A percentile compares a stretch with the other conserved stretches of the same genome.
phyloP scores from a whole-genome alignment of 2,113 vertebrate species.

The Lepisosteus oculatus region DNA sequence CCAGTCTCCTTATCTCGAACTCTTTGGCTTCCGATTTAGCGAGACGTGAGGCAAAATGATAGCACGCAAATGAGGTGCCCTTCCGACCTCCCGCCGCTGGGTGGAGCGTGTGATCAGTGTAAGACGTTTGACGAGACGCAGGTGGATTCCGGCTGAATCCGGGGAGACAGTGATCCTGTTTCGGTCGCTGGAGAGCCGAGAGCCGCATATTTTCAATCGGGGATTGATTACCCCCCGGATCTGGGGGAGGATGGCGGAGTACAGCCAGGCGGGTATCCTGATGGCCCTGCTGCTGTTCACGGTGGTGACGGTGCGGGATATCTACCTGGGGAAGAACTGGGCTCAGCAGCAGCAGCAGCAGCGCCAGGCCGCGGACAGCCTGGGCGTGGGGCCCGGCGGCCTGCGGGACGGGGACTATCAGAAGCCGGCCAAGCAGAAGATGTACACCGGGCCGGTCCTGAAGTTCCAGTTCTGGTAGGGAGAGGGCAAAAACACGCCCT shows the following conservation, averaged over 20 bases:
- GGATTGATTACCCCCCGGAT: too few relatives aligned
- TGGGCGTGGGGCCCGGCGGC: slow-evolving; percentile 7
- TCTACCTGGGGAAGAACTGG: slow-evolving; percentile 52
- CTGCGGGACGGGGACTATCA: slow-evolving; percentile 27
- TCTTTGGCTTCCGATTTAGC: too few relatives aligned
- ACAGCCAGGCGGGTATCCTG: slow-evolving; percentile 53
- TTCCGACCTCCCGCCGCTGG: too few relatives aligned
- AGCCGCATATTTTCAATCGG: too few relatives aligned
- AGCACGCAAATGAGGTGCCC: too few relatives aligned
- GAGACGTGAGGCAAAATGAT: too few relatives aligned
- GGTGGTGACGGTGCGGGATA: slow-evolving; percentile 56
- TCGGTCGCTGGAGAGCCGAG: too few relatives aligned
- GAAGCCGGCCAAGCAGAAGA: slow-evolving; percentile 36
- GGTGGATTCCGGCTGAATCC: too few relatives aligned
- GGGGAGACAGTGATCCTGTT: too few relatives aligned
- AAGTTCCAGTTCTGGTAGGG: slow-evolving; percentile 68
- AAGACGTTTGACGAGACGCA: too few relatives aligned
- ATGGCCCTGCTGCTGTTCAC: slow-evolving; percentile 63
- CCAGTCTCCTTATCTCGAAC: too few relatives aligned
- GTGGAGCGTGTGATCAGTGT: too few relatives aligned
- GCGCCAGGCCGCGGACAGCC: slow-evolving; percentile 22
- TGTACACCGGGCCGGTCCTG: slow-evolving; percentile 60
- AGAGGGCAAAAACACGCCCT: not conserved
- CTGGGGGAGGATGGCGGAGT: slow-evolving; percentile 58
- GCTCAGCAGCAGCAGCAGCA: slow-evolving; percentile 20